These are phyloP conservation scores for Nudaria mundana DNA, from an alignment of 2,888 invertebrate species.

Conservation along the genomic window DNA sequence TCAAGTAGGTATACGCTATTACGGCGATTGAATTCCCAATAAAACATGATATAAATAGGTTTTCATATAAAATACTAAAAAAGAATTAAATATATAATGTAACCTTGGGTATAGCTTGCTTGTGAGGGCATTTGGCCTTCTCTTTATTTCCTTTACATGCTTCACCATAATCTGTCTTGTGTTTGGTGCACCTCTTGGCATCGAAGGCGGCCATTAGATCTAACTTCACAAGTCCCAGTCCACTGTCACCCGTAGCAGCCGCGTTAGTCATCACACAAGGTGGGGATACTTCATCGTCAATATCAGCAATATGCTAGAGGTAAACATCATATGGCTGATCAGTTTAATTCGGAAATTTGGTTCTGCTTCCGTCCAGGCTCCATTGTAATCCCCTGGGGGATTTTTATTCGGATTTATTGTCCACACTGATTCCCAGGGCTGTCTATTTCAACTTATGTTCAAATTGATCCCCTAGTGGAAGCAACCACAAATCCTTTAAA, in stretches of 20 bases:
- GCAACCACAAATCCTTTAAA: no score
- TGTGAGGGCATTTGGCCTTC: conserved; percentile 10
- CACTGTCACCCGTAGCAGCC: conserved; percentile 23
- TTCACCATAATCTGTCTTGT: conserved; percentile 1
- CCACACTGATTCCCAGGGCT: no score
- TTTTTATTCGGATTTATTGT: no score
- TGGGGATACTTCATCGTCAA: conserved; percentile 19
- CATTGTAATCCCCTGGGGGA: no score
- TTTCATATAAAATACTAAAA: neutral
- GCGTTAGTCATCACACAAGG: conserved; percentile 20
- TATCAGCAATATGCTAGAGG: conserved; percentile 24
- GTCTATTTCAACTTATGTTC: no score
- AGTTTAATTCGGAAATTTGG: no score
- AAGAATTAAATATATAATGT: neutral
- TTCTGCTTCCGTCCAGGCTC: no score
- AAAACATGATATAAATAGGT: neutral
- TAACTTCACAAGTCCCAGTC: no score
- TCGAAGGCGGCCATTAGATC: conserved; percentile 25
- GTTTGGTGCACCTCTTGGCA: neutral
- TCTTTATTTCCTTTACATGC: conserved; percentile 2
- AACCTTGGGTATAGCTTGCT: conserved; percentile 3
- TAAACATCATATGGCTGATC: no score
- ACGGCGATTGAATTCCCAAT: no score
- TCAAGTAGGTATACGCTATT: no score
- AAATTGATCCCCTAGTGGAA: no score